Percentiles rank a stretch among this genome's conserved stretches.
Evolutionary conservation across 2,113 vertebrate species (phyloP).

Genomic region (Pseudorasbora parva): DNA sequence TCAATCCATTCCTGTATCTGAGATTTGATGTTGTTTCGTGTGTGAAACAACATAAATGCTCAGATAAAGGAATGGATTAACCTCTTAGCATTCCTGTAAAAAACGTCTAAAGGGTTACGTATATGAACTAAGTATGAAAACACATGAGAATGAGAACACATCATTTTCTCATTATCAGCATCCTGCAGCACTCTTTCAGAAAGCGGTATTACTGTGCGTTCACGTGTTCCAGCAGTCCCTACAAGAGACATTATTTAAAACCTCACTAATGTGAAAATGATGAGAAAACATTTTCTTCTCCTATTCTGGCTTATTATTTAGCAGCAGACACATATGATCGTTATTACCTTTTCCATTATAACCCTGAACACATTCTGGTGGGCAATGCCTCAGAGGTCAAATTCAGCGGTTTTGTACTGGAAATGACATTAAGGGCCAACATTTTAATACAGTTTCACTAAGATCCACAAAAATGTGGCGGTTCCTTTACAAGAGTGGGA

Average conservation of each 20-base stretch:
- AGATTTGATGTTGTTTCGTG: not conserved
- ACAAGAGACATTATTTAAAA: slow-evolving; percentile 9
- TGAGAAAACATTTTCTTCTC: slow-evolving; percentile 17
- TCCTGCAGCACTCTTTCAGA: not conserved
- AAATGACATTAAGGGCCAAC: not conserved
- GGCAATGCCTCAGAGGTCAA: not conserved
- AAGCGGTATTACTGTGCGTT: not conserved
- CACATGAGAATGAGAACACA: not conserved
- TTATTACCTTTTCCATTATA: slow-evolving; percentile 14
- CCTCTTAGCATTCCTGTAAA: too few species aligned
- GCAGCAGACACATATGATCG: not conserved
- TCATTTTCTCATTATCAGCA: not conserved
- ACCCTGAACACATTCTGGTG: not conserved
- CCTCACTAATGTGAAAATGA: slow-evolving; percentile 31
- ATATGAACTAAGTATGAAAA: not conserved
- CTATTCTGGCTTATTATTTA: not conserved
- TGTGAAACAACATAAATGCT: too few species aligned
- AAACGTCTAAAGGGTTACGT: too few species aligned
- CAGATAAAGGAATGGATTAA: too few species aligned
- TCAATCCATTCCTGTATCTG: not conserved
- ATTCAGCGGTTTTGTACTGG: not conserved
- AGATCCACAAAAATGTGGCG: not conserved
- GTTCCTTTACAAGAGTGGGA: too few species aligned
- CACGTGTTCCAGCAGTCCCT: not conserved
- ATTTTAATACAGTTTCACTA: not conserved